phyloP scores from a whole-genome alignment of 2,113 vertebrate genomes.

The Podiceps cristatus region DNA sequence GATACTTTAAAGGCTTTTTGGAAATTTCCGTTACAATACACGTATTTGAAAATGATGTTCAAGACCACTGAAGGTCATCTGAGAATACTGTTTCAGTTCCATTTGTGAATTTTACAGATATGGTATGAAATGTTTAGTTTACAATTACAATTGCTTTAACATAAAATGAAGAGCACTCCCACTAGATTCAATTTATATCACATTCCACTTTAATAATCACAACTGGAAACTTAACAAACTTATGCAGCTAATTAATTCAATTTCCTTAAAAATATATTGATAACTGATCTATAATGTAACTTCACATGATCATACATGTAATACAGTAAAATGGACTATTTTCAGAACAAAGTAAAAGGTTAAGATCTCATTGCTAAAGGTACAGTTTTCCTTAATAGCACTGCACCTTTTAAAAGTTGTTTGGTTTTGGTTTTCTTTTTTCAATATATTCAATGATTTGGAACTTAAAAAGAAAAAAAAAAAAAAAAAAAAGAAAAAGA shows the following conservation, averaged over 20 bases:
- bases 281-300: neutral
- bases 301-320: neutral
- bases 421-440: neutral
- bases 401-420: neutral
- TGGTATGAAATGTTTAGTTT: neutral
- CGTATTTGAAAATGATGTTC: neutral
- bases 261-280: neutral
- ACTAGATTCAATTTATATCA: neutral
- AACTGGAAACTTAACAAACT: neutral
- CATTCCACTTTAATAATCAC: neutral
- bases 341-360: neutral
- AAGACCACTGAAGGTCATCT: neutral
- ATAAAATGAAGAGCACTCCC: neutral
- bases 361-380: neutral
- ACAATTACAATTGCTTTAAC: neutral
- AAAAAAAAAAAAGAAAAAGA: neutral
- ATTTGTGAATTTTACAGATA: neutral
- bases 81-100: neutral
- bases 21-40: neutral
- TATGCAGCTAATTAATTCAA: neutral
- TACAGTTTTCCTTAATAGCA: neutral
- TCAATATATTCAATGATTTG: neutral
- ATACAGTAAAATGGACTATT: neutral
- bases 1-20: neutral
- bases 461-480: neutral